Evolutionary conservation across 2,797 vertebrate species (phyloP), one percentile per base, ranked within the genome.

Genomic region (Liparis tanakae): DNA sequence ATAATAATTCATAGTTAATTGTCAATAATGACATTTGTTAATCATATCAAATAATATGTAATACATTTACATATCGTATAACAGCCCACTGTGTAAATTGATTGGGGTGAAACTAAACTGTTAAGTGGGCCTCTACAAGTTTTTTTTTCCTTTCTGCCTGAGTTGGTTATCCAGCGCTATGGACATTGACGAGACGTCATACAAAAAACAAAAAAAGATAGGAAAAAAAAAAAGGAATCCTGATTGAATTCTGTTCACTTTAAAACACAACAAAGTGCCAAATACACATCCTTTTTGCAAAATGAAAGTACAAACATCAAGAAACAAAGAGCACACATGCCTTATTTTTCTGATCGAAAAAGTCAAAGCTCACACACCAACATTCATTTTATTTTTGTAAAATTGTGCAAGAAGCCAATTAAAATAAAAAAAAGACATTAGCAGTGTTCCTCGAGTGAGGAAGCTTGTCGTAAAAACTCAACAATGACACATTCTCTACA

Each of bases 291-390:
- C 93, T 92, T 94, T 84, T 85, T 84, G 72, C 94, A 96, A 89
- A 95, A 95, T 92, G 90, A 94, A 91, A 85, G 82, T 95, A 95
- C 76, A 95, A 94, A 96, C 95, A 95, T 89, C 94, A 93, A 95
- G 94, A 95, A 95, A 95, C 82, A 88, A 85, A 93, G 82, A 88
- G 92, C 85, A 89, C 84, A 79, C 85, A 81, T 88, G 89, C 78
- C 71, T 89, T 88, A 15, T 90, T 92, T 92, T 89, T 94, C 95
- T 93, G 92, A 95, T 94, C 92, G 90, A 96, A 96, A 96, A 96
- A 95, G 96, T 95, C 96, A 96, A 97, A 96, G 95, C 94, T 96
- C 94, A 95, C 96, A 94, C 95, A 95, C 95, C 91, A 94, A 98
- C 97, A 98, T 98, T 98, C 96, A 97, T 95, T 95, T 96, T 87